Percentiles rank a stretch among this genome's conserved stretches.
These are phyloP conservation scores for Melospiza georgiana DNA, from an alignment of 2,113 vertebrate species.

Conservation along the genomic window DNA sequence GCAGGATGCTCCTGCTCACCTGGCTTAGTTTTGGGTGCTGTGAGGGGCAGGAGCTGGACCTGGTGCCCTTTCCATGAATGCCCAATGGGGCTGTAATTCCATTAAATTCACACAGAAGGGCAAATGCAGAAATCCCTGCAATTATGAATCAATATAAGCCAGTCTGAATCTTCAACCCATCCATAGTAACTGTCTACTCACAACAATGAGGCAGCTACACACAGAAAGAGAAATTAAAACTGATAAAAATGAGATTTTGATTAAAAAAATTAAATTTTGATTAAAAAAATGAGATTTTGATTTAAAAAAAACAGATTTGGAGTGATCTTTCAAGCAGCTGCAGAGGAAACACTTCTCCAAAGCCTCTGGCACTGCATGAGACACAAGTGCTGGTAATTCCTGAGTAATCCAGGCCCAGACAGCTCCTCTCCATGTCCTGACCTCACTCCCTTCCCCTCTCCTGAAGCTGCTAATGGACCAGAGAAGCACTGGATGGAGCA, in stretches of 20 bases:
- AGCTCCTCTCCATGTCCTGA: neutral
- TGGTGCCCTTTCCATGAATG: neutral
- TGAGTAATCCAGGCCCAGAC: neutral
- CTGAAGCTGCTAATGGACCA: neutral
- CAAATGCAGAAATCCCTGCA: neutral
- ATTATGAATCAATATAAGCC: neutral
- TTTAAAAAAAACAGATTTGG: neutral
- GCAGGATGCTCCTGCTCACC: neutral
- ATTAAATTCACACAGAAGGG: neutral
- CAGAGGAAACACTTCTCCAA: neutral
- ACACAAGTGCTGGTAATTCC: rapidly evolving
- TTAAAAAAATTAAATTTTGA: too few species aligned
- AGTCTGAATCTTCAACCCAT: neutral
- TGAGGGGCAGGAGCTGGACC: neutral
- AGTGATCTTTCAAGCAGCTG: neutral
- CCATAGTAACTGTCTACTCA: neutral
- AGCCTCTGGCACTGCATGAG: neutral
- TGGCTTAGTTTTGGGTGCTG: neutral
- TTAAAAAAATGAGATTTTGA: neutral
- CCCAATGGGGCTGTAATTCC: neutral
- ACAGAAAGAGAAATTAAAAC: neutral
- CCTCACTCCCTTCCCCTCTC: neutral
- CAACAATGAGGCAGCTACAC: neutral
- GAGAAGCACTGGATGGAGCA: neutral
- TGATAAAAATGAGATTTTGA: neutral